These are phyloP conservation scores for Corynorhinus townsendii DNA, from an alignment of 2,113 vertebrate species.

Conservation along the genomic window DNA sequence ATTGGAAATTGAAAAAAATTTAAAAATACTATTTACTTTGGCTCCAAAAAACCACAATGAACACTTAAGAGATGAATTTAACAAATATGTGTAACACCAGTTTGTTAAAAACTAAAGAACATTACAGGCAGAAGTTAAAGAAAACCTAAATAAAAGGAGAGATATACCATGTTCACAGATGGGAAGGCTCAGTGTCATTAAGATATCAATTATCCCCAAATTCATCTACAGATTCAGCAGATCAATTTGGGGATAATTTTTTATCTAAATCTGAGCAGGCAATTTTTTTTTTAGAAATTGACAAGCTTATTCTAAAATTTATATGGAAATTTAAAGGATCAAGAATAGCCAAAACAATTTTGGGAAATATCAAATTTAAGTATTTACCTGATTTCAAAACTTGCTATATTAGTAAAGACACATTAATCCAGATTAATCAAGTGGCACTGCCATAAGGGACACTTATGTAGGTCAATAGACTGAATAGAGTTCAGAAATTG, in stretches of 20 bases:
- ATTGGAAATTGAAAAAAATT: background rate
- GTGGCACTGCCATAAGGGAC: too few relatives aligned
- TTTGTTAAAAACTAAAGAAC: constrained; percentile 2
- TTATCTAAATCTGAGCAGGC: background rate
- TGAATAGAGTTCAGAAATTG: too few relatives aligned
- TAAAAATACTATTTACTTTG: background rate
- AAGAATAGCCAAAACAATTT: background rate
- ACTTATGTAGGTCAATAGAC: too few relatives aligned
- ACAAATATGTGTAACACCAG: background rate
- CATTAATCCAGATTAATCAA: too few relatives aligned
- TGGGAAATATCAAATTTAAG: background rate
- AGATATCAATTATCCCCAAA: background rate
- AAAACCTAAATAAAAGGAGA: background rate
- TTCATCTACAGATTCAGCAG: background rate
- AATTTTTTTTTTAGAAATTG: background rate
- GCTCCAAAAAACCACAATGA: background rate
- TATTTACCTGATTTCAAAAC: background rate
- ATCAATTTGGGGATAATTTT: background rate
- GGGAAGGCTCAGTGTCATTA: background rate
- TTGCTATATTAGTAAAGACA: too few relatives aligned
- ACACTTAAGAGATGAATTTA: background rate
- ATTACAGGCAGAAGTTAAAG: background rate
- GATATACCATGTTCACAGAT: too few relatives aligned
- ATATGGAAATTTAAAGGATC: background rate
- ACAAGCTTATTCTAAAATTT: background rate